Evolutionary conservation across 2,888 invertebrate genomes (phyloP), one percentile per base, ranked within the genome.

Genomic region (Eupithecia subfuscata): DNA sequence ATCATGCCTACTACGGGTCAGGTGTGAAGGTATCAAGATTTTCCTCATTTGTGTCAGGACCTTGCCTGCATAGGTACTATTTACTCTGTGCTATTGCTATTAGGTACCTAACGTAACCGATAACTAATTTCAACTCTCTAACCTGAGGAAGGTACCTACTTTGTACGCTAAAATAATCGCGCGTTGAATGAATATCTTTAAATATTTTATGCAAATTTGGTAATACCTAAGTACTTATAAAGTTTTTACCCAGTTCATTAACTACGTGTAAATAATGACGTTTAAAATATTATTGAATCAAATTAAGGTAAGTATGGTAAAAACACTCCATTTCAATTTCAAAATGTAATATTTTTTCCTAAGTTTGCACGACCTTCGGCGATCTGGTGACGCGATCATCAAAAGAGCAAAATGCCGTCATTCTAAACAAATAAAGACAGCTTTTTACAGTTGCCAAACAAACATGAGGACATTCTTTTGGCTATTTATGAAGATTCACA

Each of bases 311-410:
- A 60, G 5, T 60, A 12, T 60, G 12, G 52, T 22, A 56, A 56
- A 56, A 56, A 56, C 25, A 60, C 8, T 34, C 34, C 34, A 60
- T 25, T 25, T 34, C 9, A 64, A 34, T 64, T 18, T 34, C 9
- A 64, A 4, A 34, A 8, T 64, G 82, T 78, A 81, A 85, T 83
- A 79, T 87, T 89, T 88, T 90, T 89, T 86, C 86, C 80, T 0
- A 87, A 88, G 88, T 87, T 88, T 88, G 85, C 84, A 82, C 84
- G 89, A 88, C 92, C 92, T 93, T 93, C 90, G 85, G 82, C 85
- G 85, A 85, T 85, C 83, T 79, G 87, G 83, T 88, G 90, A 90
- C 88, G 87, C 82, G 84, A 76, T 78, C 85, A 84, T 85, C 83
- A 80, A 79, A 81, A 80, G 71, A 74, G 63, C 79, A 81, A 70